Base-by-base conservation (phyloP, 2,888 invertebrate genomes). In the Bruchidius siliquastri region DNA sequence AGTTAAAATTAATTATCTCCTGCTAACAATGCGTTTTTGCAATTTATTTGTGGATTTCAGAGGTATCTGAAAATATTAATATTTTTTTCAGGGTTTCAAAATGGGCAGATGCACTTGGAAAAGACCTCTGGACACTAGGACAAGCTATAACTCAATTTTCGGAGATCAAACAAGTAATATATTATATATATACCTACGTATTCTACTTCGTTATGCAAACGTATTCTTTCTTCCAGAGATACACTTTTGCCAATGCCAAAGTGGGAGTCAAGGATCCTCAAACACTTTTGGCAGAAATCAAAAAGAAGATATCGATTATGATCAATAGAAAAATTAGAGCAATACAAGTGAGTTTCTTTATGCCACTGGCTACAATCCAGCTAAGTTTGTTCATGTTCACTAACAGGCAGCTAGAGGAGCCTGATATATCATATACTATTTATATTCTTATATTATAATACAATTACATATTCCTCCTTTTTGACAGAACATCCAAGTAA, bases 241-340 rank as follows among this genome's bases (percentile, higher is more conserved):
- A 95, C 85, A 92, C 91, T 85, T 90, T 90, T 82, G 90, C 91
- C 86, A 94, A 94, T 85, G 94, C 94, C 0, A 90, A 91, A 81
- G 94, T 96, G 0, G 92, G 92, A 84, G 89, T 90, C 76, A 94
- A 95, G 85, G 93, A 96, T 86, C 94, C 96, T 68, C 89, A 90
- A 74, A 90, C 91, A 81, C 90, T 97, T 83, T 90, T 97, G 79
- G 90, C 90, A 76, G 93, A 94, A 74, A 94, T 96, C 76, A 91
- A 94, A 72, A 90, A 91, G 72, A 95, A 94, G 81, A 93, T 97
- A 74, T 93, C 94, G 77, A 91, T 91, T 72, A 96, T 97, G 94
- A 89, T 96, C 80, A 92, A 93, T 69, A 90, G 94, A 81, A 96
- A 96, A 90, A 94, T 95, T 89, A 94, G 95, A 81, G 96, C 96